phyloP scores from a whole-genome alignment of 2,797 vertebrate genomes.

The Sarcoramphus papa region DNA sequence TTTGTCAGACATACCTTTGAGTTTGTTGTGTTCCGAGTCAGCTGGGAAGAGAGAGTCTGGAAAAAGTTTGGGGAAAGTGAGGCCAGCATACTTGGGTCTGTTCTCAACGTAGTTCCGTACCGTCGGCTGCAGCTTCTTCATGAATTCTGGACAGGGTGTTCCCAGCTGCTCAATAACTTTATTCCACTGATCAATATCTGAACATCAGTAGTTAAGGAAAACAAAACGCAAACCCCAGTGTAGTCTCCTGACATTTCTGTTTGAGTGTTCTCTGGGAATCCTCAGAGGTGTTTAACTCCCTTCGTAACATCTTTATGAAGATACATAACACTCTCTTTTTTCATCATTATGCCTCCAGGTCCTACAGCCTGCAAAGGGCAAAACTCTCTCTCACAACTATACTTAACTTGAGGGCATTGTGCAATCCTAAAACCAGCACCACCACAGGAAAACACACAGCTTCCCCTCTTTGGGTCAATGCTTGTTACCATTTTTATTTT shows the following conservation, averaged over 20 bases:
- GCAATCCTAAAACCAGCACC: not conserved
- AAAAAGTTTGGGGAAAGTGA: slow-evolving; percentile 97
- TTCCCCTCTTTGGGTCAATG: not conserved
- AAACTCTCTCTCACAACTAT: not conserved
- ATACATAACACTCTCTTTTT: not conserved
- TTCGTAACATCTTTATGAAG: not conserved
- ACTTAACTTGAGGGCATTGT: not conserved
- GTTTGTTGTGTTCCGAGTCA: slow-evolving; percentile 99
- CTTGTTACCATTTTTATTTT: not conserved
- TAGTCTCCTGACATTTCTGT: not conserved
- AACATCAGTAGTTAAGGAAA: slow-evolving; percentile 79
- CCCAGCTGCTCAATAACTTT: slow-evolving; percentile 99
- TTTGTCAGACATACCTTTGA: slow-evolving; percentile 86
- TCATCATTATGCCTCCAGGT: not conserved
- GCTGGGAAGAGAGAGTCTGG: slow-evolving; percentile 98
- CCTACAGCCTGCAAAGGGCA: not conserved
- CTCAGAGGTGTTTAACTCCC: not conserved
- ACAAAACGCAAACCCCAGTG: not conserved
- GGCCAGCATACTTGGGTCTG: slow-evolving; percentile 95
- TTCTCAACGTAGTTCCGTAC: slow-evolving; percentile 99
- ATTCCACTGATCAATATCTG: slow-evolving; percentile 99
- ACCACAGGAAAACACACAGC: not conserved
- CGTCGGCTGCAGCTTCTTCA: slow-evolving; percentile 98
- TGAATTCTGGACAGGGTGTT: slow-evolving; percentile 94
- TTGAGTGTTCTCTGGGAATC: not conserved